Conservation (phyloP, 2,113 vertebrate genomes). For the Eudyptes chrysolophus region DNA sequence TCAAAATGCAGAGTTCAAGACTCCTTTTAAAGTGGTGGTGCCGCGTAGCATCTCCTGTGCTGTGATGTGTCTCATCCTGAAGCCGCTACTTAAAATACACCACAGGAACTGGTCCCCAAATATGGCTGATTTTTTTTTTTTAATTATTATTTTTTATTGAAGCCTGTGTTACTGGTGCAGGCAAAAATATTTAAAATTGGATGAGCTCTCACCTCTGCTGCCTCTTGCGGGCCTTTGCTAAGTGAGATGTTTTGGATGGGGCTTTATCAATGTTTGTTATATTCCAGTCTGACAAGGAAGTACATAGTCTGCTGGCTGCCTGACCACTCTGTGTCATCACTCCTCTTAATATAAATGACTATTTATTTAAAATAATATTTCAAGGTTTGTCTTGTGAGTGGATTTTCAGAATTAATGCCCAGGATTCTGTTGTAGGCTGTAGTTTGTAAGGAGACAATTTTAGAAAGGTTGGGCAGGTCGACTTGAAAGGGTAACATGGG, state of each 20-base stretch:
- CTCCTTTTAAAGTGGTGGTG: background rate
- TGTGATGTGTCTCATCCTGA: background rate
- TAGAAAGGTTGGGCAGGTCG: background rate
- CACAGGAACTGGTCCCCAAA: background rate
- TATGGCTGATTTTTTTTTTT: background rate
- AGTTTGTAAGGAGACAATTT: background rate
- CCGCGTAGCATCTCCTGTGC: background rate
- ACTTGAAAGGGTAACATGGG: background rate
- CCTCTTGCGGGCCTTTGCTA: accelerated
- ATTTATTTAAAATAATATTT: background rate
- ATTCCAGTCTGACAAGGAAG: background rate
- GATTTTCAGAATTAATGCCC: background rate
- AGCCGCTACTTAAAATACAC: background rate
- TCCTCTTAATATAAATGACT: background rate
- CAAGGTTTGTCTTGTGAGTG: background rate
- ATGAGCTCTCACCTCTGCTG: background rate
- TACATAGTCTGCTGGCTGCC: background rate
- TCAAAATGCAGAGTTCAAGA: background rate
- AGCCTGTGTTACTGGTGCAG: background rate
- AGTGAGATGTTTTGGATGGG: background rate
- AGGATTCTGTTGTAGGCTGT: background rate
- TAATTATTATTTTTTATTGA: background rate
- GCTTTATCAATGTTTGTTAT: background rate
- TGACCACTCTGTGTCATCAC: background rate
- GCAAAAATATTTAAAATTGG: background rate